Evolutionary conservation across 2,888 invertebrate genomes (phyloP), one percentile per base, ranked within the genome.

Genomic region (Drosophila diplacantha): DNA sequence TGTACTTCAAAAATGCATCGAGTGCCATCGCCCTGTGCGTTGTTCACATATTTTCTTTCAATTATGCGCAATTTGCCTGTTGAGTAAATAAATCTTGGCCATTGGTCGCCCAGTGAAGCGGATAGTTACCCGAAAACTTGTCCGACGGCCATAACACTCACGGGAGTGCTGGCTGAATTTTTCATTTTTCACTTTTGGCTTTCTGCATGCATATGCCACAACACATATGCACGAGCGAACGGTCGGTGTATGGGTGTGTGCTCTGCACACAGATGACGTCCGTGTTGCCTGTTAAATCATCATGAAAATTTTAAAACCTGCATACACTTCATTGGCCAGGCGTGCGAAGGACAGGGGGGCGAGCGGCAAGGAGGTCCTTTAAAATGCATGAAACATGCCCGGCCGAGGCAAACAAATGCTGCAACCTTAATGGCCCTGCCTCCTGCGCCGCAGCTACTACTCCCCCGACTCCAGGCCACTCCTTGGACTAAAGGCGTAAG

Each of bases 321-420:
- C 74, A 82, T 69, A 82, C 74, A 82, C 82, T 82, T 80, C 77
- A 82, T 82, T 79, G 76, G 71, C 67, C 63, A 68, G 64, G 61
- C 49, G 39, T 41, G 26, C 47, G 24, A 37, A 22, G 34, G 37
- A 8, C 20, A 9, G 18, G 7, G 20, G 20, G 12, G 34, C 11
- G 38, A 20, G n/a, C 29, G 24, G 47, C 18, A 20, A 31, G 12
- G 29, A 24, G 39, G 29, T 44, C 39, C 80, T 81, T 79, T 79
- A 74, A 78, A 81, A 78, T 78, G 78, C 82, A 78, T 76, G 80
- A 79, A 52, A 50, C 44, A 26, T 18, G 51, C 32, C 39, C 46
- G 56, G 16, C n/a, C 50, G 53, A 38, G 58, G 67, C 69, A 61
- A 61, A 71, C 73, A 67, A 81, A 58, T 38, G 69, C 58, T 76